These are phyloP conservation scores for Papio anubis DNA, from an alignment of 2,113 vertebrate species.

Conservation along the genomic window DNA sequence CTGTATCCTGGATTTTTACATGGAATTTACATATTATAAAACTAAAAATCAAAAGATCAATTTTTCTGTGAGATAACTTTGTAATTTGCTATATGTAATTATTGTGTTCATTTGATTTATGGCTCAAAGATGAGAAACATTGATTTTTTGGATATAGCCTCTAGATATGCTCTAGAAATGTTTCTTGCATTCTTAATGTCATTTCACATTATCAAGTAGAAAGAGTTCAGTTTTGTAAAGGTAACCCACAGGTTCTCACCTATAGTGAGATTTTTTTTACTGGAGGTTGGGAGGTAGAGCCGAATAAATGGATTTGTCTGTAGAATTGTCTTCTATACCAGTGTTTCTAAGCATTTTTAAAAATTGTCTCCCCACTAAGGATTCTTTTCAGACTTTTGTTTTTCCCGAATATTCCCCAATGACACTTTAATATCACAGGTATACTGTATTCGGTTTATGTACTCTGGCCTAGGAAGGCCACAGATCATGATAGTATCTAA, in stretches of 20 bases:
- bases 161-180: background rate
- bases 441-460: background rate
- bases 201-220: background rate
- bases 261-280: background rate
- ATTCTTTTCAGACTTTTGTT: background rate
- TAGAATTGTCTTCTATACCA: background rate
- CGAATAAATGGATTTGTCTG: background rate
- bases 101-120: background rate
- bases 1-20: background rate
- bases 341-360: background rate
- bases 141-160: background rate
- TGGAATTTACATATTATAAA: slow-evolving; percentile 21
- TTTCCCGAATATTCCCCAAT: fast-evolving
- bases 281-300: background rate
- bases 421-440: background rate
- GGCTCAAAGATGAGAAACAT: background rate
- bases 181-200: background rate
- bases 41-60: background rate
- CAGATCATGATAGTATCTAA: background rate
- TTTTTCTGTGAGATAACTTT: background rate
- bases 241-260: background rate
- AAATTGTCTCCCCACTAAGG: background rate
- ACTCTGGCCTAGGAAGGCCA: background rate
- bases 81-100: background rate
- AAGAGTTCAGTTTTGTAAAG: background rate